Percentiles rank a stretch among this genome's conserved stretches.
These are phyloP conservation scores for Schizaphis graminum DNA, from an alignment of 2,888 invertebrate genomes.

Conservation along the genomic window DNA sequence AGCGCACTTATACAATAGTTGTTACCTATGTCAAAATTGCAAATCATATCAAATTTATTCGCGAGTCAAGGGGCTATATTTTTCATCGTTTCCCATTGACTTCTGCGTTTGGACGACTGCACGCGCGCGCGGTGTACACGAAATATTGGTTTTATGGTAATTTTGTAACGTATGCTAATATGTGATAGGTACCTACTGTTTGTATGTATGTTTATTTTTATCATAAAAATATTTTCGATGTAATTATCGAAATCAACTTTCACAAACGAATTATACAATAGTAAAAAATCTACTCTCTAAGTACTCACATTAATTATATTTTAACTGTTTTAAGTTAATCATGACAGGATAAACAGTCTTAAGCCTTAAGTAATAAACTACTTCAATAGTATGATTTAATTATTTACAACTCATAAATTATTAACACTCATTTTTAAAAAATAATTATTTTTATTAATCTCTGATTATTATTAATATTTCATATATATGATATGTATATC, in stretches of 20 bases:
- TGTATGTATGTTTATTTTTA: background rate
- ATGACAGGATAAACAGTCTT: background rate
- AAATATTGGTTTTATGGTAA: background rate
- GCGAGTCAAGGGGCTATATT: conserved; percentile 17
- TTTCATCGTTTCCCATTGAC: conserved; percentile 9
- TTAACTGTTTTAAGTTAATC: background rate
- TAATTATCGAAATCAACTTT: background rate
- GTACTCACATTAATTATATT: background rate
- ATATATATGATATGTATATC: background rate
- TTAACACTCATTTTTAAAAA: background rate
- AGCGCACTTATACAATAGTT: background rate
- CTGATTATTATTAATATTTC: background rate
- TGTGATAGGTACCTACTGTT: background rate
- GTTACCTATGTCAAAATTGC: background rate
- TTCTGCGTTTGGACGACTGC: background rate
- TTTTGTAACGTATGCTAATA: background rate
- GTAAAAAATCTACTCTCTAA: no score
- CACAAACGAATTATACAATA: background rate
- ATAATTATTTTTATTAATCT: background rate
- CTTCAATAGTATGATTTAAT: background rate
- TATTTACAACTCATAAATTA: background rate
- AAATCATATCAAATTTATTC: background rate
- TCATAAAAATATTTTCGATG: background rate
- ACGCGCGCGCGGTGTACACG: background rate
- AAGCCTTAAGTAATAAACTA: background rate